Base-by-base conservation (phyloP, 2,113 vertebrate genomes). In the Myanophis thanlyinensis region DNA sequence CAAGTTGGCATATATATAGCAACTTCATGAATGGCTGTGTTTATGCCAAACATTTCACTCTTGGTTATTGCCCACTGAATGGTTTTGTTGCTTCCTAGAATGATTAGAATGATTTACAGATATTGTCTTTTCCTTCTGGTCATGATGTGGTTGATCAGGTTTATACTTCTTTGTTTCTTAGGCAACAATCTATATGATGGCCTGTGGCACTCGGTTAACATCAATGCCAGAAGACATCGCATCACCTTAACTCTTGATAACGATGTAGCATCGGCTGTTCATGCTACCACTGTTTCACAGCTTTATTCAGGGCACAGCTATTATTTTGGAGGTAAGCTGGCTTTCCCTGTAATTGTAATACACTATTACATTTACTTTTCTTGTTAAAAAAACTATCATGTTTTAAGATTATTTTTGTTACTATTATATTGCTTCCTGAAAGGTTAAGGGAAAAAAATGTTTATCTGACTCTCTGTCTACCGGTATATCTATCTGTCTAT, bases 161-260 rank as follows among this genome's bases (percentile, higher is more conserved):
- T 93, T 52, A 94, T 46, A 27, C 30, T 93, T 95, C 27, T 88
- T 30, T 94, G 6, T 93, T 91, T 95, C 94, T 86, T 93, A 99
- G 99, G 98, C 93, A 98, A 97, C 90, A 95, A 91, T 90, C 98
- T 99, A 92, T 98, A 98, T 0, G 99, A 99, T 3, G 99, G 99
- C 1, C 96, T 99, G 90, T 99, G 99, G 99, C 99, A 99, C 96
- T 97, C 98, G 0, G 98, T 99, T 88, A 98, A 97, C 94, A 97
- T 99, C 91, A 98, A 97, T 3, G 97, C 98, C n/a, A 97, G 98
- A 93, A 98, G 98, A 90, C 98, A 98, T 44, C 98, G 98, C 88
- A 97, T 99, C 93, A 97, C 97, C 23, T 92, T 99, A 96, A 98
- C 98, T 0, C 94, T 99, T 97, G 99, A 99, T 93, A 97, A 97